Base-by-base conservation (phyloP, 1,140 invertebrate species). In the Chrysoperla carnea region DNA sequence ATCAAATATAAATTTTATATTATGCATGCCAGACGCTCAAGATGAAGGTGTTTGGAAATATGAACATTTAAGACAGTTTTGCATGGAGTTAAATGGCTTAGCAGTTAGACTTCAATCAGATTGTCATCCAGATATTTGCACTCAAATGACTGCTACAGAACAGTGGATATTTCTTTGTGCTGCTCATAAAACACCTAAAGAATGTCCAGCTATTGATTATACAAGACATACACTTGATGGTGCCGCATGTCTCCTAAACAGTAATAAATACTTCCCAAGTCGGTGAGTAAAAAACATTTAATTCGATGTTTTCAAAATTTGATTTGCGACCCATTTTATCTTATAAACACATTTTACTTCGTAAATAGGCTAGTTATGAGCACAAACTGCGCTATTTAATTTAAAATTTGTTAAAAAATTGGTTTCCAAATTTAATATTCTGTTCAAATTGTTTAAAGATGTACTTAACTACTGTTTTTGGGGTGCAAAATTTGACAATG, bases 11-110 rank as follows among this genome's bases (percentile, higher is more conserved):
- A 93, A 97, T 52, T 73, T 84, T 29, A 98, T 99, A 55, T 65
- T 99, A 9, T 90, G 78, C 50, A 89, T 94, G 63, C 96, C 96
- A 12, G 92, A 97, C 51, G 81, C 84, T 8, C 91, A 98, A 62
- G 95, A 99, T 61, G 93, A 98, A 66, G 94, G 94, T 31, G 93
- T 98, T 8, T 99, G 96, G 96, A 99, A 99, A 67, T 99, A 99
- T 64, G 96, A 99, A 69, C 96, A 99, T 69, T 70, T 99, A 29
- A 75, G 91, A 52, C 92, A 98, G 64, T 97, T 98, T 63, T 98
- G 94, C 62, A 94, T 98, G 89, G 94, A 99, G 65, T 63, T 99
- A 17, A 99, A 99, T 70, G 93, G 91, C 37, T 65, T 99, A 45
- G 93, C 95, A 31, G 93, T 99, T 0, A 77, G 78, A 51, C 66